Base-by-base conservation (phyloP, 1,140 invertebrate genomes). In the Augochlora pura region DNA sequence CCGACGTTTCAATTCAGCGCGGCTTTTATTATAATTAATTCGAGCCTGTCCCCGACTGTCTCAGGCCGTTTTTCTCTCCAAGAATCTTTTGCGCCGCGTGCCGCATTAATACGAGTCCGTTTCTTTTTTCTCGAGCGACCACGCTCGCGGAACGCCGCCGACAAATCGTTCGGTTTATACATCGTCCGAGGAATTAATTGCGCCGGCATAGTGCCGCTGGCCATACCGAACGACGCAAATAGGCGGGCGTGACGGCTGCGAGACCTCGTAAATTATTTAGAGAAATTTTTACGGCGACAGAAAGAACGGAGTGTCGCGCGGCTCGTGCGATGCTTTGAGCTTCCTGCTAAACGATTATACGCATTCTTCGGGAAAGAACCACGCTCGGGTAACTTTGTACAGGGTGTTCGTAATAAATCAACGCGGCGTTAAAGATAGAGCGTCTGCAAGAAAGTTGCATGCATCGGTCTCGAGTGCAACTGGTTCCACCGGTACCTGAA, bases 171-270 rank as follows among this genome's bases (percentile, higher is more conserved):
- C 69, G 59, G 57, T 73, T 78, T 78, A 77, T 71, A 77, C 62
- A 83, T 73, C 59, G 77, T 25, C 23, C 76, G 18, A 27, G n/a
- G 52, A 80, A 84, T 83, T 84, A 83, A 84, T 83, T 64, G 60
- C 32, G 46, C 25, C 25, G 46, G 16, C 60, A 62, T 70, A 65
- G 57, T 32, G 14, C 49, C 49, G 8, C 42, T 60, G 32, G 23
- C 39, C 63, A 16, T 6, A 12, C 16, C 52, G 18, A 68, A 59
- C 38, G 54, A 77, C 75, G 67, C 67, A 71, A 77, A 77, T 77
- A 77, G 75, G 23, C 68, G 39, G 52, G 59, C 52, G 57, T 77
- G 54, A 81, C 62, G 65, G 57, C 25, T 42, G 7, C 32, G 46
- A 49, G 14, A 38, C 21, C 18, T 76, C 65, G 63, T 76, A 64